Evolutionary conservation across 1,140 invertebrate species (phyloP), one percentile per base, ranked within the genome.

Genomic region (Plectus sambesii): DNA sequence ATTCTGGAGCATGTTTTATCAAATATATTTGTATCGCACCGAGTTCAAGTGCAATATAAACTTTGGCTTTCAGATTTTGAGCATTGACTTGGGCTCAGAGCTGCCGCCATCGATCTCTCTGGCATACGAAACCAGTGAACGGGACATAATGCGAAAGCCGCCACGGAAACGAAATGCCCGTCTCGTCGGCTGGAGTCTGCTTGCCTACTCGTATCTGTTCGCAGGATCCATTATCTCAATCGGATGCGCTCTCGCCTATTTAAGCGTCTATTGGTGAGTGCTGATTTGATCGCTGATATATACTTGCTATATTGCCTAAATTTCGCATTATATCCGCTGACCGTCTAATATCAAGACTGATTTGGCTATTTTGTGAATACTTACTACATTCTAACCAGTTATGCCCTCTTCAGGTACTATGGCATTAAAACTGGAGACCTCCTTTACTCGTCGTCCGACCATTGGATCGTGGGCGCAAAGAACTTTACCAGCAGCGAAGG

Each of bases 61-160:
- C n/a, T n/a, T n/a, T n/a, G n/a, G n/a, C 27, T 44, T 5, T 45
- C 39, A 66, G 47, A 62, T 62, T 37, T 39, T 62, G 6, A 51
- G 36, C 27, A 47, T 66, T 15, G 60, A 62, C 53, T 38, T 66
- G 35, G 62, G 53, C 12, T 49, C 53, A 29, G 62, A 62, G 35
- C 38, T 70, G 55, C 51, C 71, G 22, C 74, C 74, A 1, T 72
- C 73, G 50, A 73, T 75, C 57, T 74, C 74, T 8, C 62, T 76
- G 29, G 72, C 73, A 33, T 74, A 75, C 53, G 74, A 75, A 67
- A 59, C 66, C 42, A 68, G 71, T 22, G 71, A 72, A 50, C 62
- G 52, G 39, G 70, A 73, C 55, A 73, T 73, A 60, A 74, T 74
- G 73, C 73, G 74, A 53, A 51, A 70, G 49, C 53, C 58, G 46